Evolutionary conservation across 2,797 vertebrate species (phyloP).

Genomic region (Acanthis flammea): DNA sequence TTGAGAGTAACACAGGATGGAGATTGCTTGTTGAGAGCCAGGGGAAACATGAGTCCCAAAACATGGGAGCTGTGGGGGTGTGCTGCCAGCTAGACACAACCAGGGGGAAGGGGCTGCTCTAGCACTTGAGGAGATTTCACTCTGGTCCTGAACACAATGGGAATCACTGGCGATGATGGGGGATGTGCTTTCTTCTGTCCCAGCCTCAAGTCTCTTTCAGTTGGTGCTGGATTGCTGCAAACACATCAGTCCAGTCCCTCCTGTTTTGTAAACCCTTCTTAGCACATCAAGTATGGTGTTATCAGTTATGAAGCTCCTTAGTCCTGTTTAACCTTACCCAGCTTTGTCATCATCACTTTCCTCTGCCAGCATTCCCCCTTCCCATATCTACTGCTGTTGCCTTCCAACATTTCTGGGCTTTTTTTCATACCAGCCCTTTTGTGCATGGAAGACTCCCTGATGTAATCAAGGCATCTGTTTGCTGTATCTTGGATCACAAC

Average conservation of each 20-base stretch:
- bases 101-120: neutral
- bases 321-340: neutral
- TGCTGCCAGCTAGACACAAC: neutral
- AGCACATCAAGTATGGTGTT: neutral
- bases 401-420: neutral
- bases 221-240: neutral
- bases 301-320: neutral
- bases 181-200: neutral
- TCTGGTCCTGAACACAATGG: neutral
- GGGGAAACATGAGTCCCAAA: rapidly evolving
- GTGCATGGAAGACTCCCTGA: neutral
- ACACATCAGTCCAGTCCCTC: neutral
- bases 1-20: neutral
- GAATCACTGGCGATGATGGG: rapidly evolving
- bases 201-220: neutral
- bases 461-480: neutral
- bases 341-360: neutral
- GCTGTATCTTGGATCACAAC: neutral
- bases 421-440: neutral
- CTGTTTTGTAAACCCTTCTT: neutral
- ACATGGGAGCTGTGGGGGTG: neutral
- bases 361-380: neutral
- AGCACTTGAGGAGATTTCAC: neutral
- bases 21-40: neutral
- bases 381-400: neutral